Evolutionary conservation across 2,888 invertebrate genomes (phyloP), one percentile per base, ranked within the genome.

Genomic region (Physocephala rufipes): DNA sequence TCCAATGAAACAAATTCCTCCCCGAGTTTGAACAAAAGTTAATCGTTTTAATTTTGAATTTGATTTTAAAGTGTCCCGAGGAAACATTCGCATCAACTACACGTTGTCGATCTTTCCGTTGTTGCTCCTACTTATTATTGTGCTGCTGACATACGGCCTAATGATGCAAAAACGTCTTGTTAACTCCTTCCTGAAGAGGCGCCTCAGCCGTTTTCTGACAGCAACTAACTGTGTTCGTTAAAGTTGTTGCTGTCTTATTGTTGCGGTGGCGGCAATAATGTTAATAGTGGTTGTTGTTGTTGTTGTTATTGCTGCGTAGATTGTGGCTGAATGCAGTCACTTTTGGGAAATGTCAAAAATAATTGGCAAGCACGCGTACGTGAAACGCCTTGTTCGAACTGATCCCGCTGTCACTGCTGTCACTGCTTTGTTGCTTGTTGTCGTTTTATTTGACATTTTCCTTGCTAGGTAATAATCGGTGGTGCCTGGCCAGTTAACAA

Each of bases 341-440:
- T 67, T 67, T 67, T 28, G 71, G 69, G 71, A 73, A 65, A 73
- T 73, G 73, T 73, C 73, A 73, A 73, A 73, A 73, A 73, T 73
- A 73, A 73, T 73, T 73, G 73, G 73, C 66, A 63, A 73, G 62
- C 71, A 71, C 73, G 73, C 73, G 68, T 73, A 67, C 66, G 71
- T 71, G 65, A 65, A 53, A 71, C 65, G 71, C 71, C 71, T 68
- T 28, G 47, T 30, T 49, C 28, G 53, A 28, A 19, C 19, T 30
- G 26, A n/a, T n/a, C 2, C 36, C 24, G 51, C 55, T n/a, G 30
- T 21, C 15, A 30, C 2, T 19, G 28, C n/a, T 63, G 45, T 63
- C 26, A 24, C 47, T 45, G 47, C n/a, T 28, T 7, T 61, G 26
- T n/a, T 36, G 4, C 36, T 26, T 26, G 3, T n/a, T 49, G 49